Base-by-base conservation (phyloP, 2,888 invertebrate genomes). In the Leptinotarsa rubiginosa region DNA sequence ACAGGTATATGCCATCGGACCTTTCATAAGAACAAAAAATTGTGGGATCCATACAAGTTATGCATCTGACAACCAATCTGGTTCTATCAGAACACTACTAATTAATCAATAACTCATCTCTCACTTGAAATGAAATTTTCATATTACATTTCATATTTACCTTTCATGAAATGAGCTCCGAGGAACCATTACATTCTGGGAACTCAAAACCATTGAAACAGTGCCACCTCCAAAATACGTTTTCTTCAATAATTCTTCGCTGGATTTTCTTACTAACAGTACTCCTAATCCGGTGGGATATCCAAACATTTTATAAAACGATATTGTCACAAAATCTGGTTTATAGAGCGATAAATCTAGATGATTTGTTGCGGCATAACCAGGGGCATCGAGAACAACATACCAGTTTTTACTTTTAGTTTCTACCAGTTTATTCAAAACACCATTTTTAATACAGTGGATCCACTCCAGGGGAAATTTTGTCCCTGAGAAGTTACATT, bases 261-360 rank as follows among this genome's bases (percentile, higher is more conserved):
- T 92, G 22, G 87, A 85, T 84, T 94, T 95, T 83, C 90, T 92
- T 0, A 98, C 93, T 72, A 98, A 85, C 22, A 98, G 87, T 15
- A 96, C 97, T 47, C 98, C 99, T 20, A 98, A 89, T 3, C 99
- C 99, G 69, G 98, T 98, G 1, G 99, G 99, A 87, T 95, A 98
- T 22, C 95, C 95, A 89, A 99, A 98, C 84, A 99, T 95, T 90
- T 98, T 99, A 88, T 99, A 99, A 89, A 99, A 99, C 1, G 98
- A 98, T 20, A 99, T 74, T 72, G 93, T 92, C 0, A 98, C 92
- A 89, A 97, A 99, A 88, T 99, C 97, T 4, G 98, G 96, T 78
- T 93, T 91, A 74, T 89, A 89, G 68, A 84, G 81, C 0, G 91
- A 89, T 72, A 99, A 89, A 89, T 98, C 93, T 69, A 99, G 88